These are phyloP conservation scores for Rhipidura dahli DNA, from an alignment of 2,113 vertebrate genomes.

Conservation along the genomic window DNA sequence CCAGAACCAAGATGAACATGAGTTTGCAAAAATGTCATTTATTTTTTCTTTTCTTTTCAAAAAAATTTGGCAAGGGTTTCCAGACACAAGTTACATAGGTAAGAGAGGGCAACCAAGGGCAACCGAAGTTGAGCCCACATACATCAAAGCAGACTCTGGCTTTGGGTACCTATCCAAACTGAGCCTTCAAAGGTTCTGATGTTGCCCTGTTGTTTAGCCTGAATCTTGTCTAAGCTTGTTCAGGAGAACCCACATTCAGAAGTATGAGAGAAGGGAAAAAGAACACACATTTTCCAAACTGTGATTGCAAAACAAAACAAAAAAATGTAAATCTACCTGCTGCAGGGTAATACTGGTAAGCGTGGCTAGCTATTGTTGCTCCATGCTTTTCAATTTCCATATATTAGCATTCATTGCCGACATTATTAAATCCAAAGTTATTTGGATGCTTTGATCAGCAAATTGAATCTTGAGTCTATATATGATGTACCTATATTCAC, in stretches of 20 bases:
- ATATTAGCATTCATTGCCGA: conserved; percentile 55
- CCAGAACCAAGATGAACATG: conserved; percentile 23
- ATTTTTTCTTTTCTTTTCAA: background rate
- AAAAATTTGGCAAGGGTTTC: background rate
- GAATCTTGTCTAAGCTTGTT: conserved; percentile 62
- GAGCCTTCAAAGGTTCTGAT: conserved; percentile 65
- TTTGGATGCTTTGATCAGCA: conserved; percentile 64
- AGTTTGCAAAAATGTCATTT: conserved; percentile 37
- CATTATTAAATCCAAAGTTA: conserved; percentile 62
- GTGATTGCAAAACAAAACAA: conserved; percentile 61
- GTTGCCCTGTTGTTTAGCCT: conserved; percentile 46
- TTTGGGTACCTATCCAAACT: conserved; percentile 52
- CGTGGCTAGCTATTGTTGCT: conserved; percentile 55
- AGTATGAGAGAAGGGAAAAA: conserved; percentile 45
- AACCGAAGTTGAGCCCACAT: conserved; percentile 39
- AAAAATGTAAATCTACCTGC: conserved; percentile 64
- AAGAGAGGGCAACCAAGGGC: conserved; percentile 60
- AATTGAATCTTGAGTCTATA: conserved; percentile 44
- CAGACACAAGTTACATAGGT: conserved; percentile 51
- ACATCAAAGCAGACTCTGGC: conserved; percentile 52
- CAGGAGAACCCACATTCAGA: conserved; percentile 47
- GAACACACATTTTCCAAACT: conserved; percentile 51
- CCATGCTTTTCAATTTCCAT: conserved; percentile 52
- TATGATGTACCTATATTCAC: conserved; percentile 42
- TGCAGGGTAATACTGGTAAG: conserved; percentile 56